A percentile compares a stretch with the other conserved stretches of the same genome.
Evolutionary conservation across 2,113 vertebrate species (phyloP).

Genomic region (Cyprinus carpio): DNA sequence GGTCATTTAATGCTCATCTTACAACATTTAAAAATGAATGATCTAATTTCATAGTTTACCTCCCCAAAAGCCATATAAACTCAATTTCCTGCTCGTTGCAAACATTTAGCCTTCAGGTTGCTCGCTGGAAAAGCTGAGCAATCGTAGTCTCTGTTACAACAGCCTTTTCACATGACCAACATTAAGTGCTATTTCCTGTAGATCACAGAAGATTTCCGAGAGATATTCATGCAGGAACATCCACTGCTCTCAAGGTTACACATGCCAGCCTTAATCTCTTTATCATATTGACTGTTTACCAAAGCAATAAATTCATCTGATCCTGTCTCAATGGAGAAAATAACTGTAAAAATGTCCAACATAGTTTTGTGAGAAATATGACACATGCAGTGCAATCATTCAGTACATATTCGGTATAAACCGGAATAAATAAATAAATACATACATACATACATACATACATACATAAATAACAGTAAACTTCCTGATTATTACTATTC

Average conservation of each 20-base stretch:
- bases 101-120: neutral
- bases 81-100: conserved; percentile 4
- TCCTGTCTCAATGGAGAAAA: neutral
- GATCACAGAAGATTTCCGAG: neutral
- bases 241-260: neutral
- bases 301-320: neutral
- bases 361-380: no score
- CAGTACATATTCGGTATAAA: neutral
- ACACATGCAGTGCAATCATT: no score
- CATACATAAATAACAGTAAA: no score
- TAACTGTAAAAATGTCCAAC: neutral
- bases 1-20: conserved; percentile 7
- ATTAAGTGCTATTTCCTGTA: neutral
- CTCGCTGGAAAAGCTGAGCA: neutral
- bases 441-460: no score
- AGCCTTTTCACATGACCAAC: neutral
- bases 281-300: neutral
- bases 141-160: neutral
- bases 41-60: conserved; percentile 11
- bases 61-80: neutral
- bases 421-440: no score
- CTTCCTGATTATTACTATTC: no score
- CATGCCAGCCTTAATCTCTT: neutral
- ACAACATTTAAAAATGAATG: neutral
- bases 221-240: neutral